These are phyloP conservation scores for Petrocephalus schoutedeni DNA, from an alignment of 2,797 vertebrate genomes.

Conservation along the genomic window DNA sequence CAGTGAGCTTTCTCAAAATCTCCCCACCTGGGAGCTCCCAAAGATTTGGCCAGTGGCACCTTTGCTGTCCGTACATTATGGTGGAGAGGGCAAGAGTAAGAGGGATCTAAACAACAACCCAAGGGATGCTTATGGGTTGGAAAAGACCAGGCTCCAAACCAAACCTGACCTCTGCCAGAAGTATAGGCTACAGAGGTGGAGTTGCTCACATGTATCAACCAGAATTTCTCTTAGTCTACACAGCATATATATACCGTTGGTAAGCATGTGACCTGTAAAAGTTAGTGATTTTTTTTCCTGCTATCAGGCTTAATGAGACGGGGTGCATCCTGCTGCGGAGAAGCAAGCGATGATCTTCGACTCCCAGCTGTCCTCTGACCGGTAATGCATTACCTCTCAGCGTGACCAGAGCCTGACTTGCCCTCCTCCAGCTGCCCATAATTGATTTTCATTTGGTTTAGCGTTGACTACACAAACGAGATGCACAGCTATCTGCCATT, in stretches of 20 bases:
- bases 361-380: not conserved
- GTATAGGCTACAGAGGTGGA: not conserved
- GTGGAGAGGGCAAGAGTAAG: not conserved
- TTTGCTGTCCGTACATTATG: not conserved
- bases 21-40: not conserved
- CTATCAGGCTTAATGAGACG: not conserved
- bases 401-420: not conserved
- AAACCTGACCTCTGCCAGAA: not conserved
- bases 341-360: not conserved
- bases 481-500: not conserved
- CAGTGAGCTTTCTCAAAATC: not conserved
- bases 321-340: not conserved
- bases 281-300: not conserved
- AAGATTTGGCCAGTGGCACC: not conserved
- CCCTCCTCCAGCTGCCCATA: not conserved
- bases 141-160: not conserved
- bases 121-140: not conserved
- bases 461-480: not conserved
- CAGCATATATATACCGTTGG: not conserved
- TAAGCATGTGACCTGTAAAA: not conserved
- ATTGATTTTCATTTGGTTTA: not conserved
- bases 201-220: not conserved
- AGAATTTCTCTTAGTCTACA: not conserved
- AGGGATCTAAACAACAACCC: not conserved
- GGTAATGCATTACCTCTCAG: not conserved